These are phyloP conservation scores for Eulemur rufifrons DNA, from an alignment of 2,113 vertebrate genomes.

Conservation along the genomic window DNA sequence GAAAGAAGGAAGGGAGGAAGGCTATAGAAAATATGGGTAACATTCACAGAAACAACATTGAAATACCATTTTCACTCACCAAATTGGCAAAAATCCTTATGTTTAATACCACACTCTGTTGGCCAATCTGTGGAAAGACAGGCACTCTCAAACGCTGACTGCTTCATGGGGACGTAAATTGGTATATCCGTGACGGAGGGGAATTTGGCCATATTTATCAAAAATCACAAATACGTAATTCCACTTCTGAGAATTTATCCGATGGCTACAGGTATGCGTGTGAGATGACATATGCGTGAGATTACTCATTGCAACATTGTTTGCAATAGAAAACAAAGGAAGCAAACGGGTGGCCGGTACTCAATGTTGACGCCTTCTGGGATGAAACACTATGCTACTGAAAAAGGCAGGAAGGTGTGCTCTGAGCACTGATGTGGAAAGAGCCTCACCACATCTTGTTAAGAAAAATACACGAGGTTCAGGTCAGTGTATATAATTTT, in stretches of 20 bases:
- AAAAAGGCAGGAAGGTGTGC: not conserved
- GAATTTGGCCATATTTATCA: not conserved
- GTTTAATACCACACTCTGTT: not conserved
- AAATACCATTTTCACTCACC: not conserved
- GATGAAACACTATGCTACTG: rapidly evolving
- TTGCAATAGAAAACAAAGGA: not conserved
- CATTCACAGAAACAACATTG: not conserved
- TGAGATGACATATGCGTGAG: not conserved
- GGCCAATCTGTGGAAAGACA: not conserved
- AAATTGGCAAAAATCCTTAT: not conserved
- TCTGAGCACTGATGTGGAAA: not conserved
- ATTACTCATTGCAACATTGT: not conserved
- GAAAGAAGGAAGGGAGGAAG: not conserved
- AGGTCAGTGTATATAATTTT: not conserved
- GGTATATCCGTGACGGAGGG: not conserved
- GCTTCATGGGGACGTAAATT: too few relatives aligned
- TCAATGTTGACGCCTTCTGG: not conserved
- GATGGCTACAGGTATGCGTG: rapidly evolving
- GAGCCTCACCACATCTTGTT: rapidly evolving
- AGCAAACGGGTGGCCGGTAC: not conserved
- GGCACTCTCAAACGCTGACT: not conserved
- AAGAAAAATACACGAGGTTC: not conserved
- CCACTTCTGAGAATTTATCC: not conserved
- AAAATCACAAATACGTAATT: not conserved
- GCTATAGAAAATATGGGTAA: not conserved